Conservation (phyloP, 2,113 vertebrate genomes). For the Amblyopsis rosae region DNA sequence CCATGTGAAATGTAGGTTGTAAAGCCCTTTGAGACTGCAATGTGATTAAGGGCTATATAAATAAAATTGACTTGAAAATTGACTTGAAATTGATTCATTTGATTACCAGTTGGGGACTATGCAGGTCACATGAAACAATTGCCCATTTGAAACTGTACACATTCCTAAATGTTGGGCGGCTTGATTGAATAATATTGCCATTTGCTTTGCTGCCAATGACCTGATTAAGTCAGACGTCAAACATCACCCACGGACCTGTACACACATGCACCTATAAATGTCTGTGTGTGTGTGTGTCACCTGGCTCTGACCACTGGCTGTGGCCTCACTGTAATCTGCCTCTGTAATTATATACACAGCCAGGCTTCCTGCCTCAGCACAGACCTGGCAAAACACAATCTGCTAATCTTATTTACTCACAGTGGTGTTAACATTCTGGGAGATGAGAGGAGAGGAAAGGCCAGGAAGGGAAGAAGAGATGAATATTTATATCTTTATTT, state of each 20-base stretch:
- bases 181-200: conserved; percentile 16
- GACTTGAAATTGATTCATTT: background rate
- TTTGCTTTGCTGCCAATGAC: conserved; percentile 24
- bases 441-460: conserved; percentile 21
- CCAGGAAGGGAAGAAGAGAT: conserved; percentile 6
- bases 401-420: conserved; percentile 77
- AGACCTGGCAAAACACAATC: conserved; percentile 75
- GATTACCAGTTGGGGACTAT: background rate
- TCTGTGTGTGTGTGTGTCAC: conserved; percentile 32
- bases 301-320: conserved; percentile 62
- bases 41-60: too few relatives aligned
- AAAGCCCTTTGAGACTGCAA: too few relatives aligned
- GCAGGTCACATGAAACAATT: background rate
- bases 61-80: too few relatives aligned
- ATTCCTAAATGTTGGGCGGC: background rate
- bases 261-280: conserved; percentile 49
- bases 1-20: too few relatives aligned
- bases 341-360: conserved; percentile 76
- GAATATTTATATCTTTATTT: background rate
- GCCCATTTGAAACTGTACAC: background rate
- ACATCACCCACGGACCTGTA: conserved; percentile 65
- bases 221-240: conserved; percentile 53
- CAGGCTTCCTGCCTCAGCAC: conserved; percentile 69
- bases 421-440: conserved; percentile 55
- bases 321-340: conserved; percentile 66